Percentiles rank a stretch among this genome's conserved stretches.
These are phyloP conservation scores for Phrynosoma blainvillii DNA, from an alignment of 2,113 vertebrate species.

Conservation along the genomic window DNA sequence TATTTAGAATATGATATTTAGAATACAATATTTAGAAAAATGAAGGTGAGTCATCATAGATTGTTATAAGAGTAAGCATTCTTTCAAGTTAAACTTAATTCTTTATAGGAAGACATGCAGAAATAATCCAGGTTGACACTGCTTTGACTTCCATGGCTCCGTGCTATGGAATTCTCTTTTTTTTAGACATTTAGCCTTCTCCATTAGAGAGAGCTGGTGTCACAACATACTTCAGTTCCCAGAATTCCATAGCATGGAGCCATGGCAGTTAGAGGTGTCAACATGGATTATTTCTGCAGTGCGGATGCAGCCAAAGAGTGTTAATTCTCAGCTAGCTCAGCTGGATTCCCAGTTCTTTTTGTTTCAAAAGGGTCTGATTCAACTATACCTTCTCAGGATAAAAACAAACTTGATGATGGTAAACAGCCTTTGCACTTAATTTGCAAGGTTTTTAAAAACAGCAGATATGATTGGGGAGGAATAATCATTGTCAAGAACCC, in stretches of 20 bases:
- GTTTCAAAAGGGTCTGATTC: too few relatives aligned
- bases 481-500: neutral
- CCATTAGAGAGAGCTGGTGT: too few relatives aligned
- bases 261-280: too few relatives aligned
- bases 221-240: too few relatives aligned
- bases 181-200: too few relatives aligned
- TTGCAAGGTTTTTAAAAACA: neutral
- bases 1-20: too few relatives aligned
- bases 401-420: neutral
- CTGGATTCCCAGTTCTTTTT: neutral
- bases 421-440: neutral
- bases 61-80: neutral
- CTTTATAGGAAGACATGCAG: neutral
- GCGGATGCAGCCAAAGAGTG: neutral
- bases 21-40: neutral
- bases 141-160: too few relatives aligned
- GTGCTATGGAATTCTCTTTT: too few relatives aligned
- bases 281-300: too few relatives aligned
- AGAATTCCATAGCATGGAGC: too few relatives aligned
- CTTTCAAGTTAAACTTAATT: neutral
- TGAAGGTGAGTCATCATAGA: neutral
- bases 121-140: too few relatives aligned
- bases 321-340: neutral
- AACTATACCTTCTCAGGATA: too few relatives aligned
- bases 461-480: neutral